phyloP scores from a whole-genome alignment of 2,888 invertebrate species.

The Tortricodes alternella region DNA sequence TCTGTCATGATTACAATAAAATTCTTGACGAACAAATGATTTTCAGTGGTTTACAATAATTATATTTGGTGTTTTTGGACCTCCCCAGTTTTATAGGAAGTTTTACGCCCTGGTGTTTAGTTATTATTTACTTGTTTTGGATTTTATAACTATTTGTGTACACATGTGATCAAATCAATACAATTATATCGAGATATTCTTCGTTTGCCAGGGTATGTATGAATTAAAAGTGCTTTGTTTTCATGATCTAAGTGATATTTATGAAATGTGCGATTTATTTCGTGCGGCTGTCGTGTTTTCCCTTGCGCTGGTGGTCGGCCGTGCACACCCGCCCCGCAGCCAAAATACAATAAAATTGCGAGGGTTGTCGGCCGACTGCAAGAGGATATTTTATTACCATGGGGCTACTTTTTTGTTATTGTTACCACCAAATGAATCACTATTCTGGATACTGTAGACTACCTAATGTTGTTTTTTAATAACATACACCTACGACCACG shows the following conservation, averaged over 20 bases:
- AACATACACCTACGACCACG: no score
- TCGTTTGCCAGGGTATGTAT: constrained; percentile 67
- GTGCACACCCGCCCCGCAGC: constrained; percentile 43
- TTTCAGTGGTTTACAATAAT: constrained; percentile 16
- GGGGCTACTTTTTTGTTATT: constrained; percentile 53
- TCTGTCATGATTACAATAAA: constrained; percentile 38
- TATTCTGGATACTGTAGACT: constrained; percentile 5
- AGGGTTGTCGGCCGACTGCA: constrained; percentile 57
- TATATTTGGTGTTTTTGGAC: constrained; percentile 19
- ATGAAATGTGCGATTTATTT: constrained; percentile 15
- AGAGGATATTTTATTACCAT: constrained; percentile 61
- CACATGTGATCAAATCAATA: constrained; percentile 73
- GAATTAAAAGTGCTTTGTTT: constrained; percentile 54
- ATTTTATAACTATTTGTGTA: constrained; percentile 55
- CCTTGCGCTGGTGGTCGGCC: constrained; percentile 38
- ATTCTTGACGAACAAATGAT: constrained; percentile 20
- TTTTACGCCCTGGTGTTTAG: constrained; percentile 37
- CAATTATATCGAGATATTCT: constrained; percentile 45
- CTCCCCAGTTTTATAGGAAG: constrained; percentile 45
- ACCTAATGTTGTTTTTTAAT: no score
- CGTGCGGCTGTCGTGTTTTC: constrained; percentile 43
- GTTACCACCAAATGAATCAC: constrained; percentile 32
- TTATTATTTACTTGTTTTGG: constrained; percentile 31
- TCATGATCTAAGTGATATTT: constrained; percentile 15
- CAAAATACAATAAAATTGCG: constrained; percentile 49